These are phyloP conservation scores for Fistularia commersonii DNA, from an alignment of 2,797 vertebrate genomes.

Conservation along the genomic window DNA sequence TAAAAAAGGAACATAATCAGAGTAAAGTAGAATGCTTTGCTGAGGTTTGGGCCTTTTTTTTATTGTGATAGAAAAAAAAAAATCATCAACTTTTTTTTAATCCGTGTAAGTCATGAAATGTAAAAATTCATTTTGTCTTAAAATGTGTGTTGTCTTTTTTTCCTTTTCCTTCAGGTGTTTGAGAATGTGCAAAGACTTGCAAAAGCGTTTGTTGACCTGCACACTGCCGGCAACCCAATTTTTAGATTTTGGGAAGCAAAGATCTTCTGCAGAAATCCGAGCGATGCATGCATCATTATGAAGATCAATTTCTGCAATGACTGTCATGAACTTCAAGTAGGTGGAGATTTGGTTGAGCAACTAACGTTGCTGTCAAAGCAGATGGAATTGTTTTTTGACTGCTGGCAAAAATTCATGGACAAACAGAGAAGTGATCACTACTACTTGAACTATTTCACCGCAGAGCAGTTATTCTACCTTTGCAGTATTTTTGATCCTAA, in stretches of 20 bases:
- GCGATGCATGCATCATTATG: slow-evolving; percentile 64
- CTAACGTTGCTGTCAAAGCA: slow-evolving; percentile 83
- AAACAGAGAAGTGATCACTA: slow-evolving; percentile 80
- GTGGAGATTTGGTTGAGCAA: slow-evolving; percentile 68
- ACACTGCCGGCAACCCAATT: slow-evolving; percentile 86
- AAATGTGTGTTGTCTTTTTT: slow-evolving; percentile 39
- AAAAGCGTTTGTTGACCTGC: slow-evolving; percentile 84
- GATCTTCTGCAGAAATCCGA: slow-evolving; percentile 70
- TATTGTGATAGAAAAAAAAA: too few relatives aligned
- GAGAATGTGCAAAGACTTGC: slow-evolving; percentile 83
- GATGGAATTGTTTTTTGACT: slow-evolving; percentile 83
- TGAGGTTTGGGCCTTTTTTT: slow-evolving; percentile 66
- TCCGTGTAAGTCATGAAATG: too few relatives aligned
- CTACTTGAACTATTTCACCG: slow-evolving; percentile 91
- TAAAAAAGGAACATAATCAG: slow-evolving; percentile 86
- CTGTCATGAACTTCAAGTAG: slow-evolving; percentile 59
- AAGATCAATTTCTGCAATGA: slow-evolving; percentile 73
- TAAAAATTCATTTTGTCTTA: not conserved
- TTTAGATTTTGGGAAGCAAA: slow-evolving; percentile 84
- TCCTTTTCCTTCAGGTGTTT: slow-evolving; percentile 80
- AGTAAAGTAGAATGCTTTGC: slow-evolving; percentile 87
- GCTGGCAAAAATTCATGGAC: slow-evolving; percentile 82
- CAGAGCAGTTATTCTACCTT: slow-evolving; percentile 91
- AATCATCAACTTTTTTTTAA: too few relatives aligned
- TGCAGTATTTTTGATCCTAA: slow-evolving; percentile 75